A percentile compares a stretch with the other conserved stretches of the same genome.
Conservation (phyloP, 1,140 invertebrate species). For the Drosophila kikkawai region DNA sequence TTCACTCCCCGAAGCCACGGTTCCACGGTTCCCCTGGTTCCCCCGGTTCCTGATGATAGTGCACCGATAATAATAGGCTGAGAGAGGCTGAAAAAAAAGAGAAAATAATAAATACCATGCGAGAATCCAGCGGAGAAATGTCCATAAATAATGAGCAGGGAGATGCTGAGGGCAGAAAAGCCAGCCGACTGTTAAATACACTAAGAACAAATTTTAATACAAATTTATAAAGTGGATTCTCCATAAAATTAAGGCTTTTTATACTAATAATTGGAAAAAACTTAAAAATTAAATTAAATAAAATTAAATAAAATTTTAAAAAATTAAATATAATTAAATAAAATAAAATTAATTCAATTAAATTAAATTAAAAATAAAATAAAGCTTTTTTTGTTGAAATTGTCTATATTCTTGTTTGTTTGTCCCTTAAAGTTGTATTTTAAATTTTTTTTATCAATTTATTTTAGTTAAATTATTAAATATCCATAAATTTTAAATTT, state of each 20-base stretch:
- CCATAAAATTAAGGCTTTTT: neutral
- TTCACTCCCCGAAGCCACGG: slow-evolving; percentile 13
- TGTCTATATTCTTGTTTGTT: no score
- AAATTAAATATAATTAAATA: neutral
- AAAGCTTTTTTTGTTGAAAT: no score
- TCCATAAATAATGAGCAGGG: slow-evolving; percentile 44
- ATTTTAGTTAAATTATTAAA: no score
- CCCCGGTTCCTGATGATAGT: slow-evolving; percentile 33
- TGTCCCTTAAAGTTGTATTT: no score
- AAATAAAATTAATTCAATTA: neutral
- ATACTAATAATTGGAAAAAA: no score
- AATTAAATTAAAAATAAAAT: no score
- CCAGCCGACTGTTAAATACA: neutral
- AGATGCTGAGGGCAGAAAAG: neutral
- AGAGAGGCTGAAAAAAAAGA: slow-evolving; percentile 7
- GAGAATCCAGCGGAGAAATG: slow-evolving; percentile 16
- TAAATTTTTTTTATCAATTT: no score
- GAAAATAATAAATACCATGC: slow-evolving; percentile 17
- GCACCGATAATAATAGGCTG: slow-evolving; percentile 43
- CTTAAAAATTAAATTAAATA: neutral
- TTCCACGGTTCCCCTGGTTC: slow-evolving; percentile 6
- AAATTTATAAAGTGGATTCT: neutral
- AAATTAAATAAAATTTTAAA: no score
- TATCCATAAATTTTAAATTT: no score
- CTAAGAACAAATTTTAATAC: neutral